A percentile compares a stretch with the other conserved stretches of the same genome.
phyloP scores from a whole-genome alignment of 1,140 invertebrate genomes.

The Platorchestia sp. region DNA sequence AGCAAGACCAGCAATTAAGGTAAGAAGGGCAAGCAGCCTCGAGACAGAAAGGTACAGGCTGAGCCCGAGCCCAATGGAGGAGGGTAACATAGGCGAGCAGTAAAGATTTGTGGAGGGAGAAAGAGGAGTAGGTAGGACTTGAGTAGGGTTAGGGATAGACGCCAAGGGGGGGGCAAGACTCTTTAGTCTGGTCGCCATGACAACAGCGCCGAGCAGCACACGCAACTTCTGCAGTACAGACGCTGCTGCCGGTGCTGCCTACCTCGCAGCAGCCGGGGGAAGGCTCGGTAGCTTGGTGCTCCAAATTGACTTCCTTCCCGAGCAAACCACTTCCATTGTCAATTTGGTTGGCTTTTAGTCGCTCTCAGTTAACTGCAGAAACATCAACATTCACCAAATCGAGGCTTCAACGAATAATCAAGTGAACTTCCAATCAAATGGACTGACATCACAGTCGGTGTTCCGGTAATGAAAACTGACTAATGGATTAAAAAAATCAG shows the following conservation, averaged over 20 bases:
- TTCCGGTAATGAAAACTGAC: no score
- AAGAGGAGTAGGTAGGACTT: not conserved
- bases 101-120: not conserved
- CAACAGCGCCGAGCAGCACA: not conserved
- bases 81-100: slow-evolving; percentile 12
- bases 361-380: not conserved
- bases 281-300: not conserved
- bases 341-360: not conserved
- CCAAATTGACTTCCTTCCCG: not conserved
- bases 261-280: not conserved
- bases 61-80: not conserved
- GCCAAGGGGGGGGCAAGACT: not conserved
- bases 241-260: not conserved
- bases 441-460: no score
- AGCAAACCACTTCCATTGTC: not conserved
- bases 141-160: not conserved
- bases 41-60: not conserved
- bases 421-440: not conserved
- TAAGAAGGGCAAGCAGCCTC: not conserved
- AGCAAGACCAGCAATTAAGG: slow-evolving; percentile 7
- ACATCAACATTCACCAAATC: not conserved
- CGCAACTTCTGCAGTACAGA: not conserved
- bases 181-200: slow-evolving; percentile 28
- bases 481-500: no score
- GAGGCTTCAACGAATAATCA: not conserved